Conservation (phyloP, 1,140 invertebrate genomes). For the Bombus balteatus region DNA sequence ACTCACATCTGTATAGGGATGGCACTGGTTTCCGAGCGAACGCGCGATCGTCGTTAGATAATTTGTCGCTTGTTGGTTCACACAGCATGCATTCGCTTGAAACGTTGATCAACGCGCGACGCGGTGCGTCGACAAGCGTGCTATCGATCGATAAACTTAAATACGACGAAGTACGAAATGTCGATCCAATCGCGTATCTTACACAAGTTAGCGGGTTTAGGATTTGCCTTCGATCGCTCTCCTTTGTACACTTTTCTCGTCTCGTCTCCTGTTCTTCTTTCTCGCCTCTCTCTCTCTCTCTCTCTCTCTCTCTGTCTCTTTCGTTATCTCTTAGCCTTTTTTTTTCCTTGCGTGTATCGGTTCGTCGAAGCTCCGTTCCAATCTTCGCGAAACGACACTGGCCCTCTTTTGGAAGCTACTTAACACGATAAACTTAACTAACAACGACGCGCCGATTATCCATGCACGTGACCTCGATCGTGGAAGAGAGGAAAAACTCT, state of each 20-base stretch:
- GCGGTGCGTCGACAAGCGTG: slow-evolving; percentile 3
- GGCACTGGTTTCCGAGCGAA: slow-evolving; percentile 58
- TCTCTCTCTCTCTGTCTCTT: not conserved
- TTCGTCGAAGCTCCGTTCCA: not conserved
- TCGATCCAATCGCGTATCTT: slow-evolving; percentile 50
- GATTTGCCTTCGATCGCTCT: slow-evolving; percentile 21
- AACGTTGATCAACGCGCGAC: slow-evolving; percentile 33
- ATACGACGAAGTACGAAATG: slow-evolving; percentile 49
- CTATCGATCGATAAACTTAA: slow-evolving; percentile 51
- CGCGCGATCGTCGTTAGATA: not conserved
- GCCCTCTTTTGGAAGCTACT: slow-evolving; percentile 46
- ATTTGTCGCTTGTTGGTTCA: not conserved
- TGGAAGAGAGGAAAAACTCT: not conserved
- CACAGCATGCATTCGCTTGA: not conserved
- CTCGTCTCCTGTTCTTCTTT: not conserved
- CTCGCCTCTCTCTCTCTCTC: not conserved
- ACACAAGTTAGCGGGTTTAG: slow-evolving; percentile 53
- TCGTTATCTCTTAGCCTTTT: no score
- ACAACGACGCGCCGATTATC: slow-evolving; percentile 51
- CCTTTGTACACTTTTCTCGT: not conserved
- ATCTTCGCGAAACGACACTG: slow-evolving; percentile 46
- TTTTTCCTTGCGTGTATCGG: not conserved
- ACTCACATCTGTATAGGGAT: slow-evolving; percentile 55
- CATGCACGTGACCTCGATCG: slow-evolving; percentile 42
- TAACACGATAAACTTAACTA: slow-evolving; percentile 63